These are phyloP conservation scores for Danio jaintianensis DNA, from an alignment of 2,797 vertebrate species.

Conservation along the genomic window DNA sequence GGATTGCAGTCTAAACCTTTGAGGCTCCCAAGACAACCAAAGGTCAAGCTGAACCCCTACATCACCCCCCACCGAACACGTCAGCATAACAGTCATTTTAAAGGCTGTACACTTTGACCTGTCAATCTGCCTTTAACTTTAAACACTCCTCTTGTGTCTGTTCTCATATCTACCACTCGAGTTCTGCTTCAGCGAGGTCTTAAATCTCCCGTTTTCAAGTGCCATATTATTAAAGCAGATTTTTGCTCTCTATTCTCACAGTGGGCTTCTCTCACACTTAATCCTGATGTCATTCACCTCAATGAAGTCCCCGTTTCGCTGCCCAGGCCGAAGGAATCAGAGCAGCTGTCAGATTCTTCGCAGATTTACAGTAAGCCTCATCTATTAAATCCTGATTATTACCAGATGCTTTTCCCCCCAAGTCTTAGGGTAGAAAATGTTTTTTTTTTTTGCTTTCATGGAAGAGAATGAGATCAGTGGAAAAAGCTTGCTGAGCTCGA, in stretches of 20 bases:
- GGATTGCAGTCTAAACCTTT: constrained; percentile 17
- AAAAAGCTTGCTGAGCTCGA: constrained; percentile 52
- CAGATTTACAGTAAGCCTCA: constrained; percentile 60
- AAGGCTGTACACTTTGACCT: constrained; percentile 12
- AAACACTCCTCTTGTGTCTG: background rate
- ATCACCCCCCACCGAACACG: background rate
- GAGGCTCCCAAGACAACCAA: background rate
- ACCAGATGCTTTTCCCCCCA: constrained; percentile 58
- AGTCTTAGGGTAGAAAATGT: constrained; percentile 72
- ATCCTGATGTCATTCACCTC: constrained; percentile 42
- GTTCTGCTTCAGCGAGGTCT: background rate
- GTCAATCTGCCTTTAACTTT: background rate
- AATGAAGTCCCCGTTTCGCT: constrained; percentile 19
- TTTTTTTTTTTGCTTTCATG: constrained; percentile 53
- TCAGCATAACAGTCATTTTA: constrained; percentile 23
- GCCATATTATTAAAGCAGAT: background rate
- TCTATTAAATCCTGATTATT: constrained; percentile 59
- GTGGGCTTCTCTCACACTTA: background rate
- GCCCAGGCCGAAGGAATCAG: constrained; percentile 52
- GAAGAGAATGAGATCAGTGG: constrained; percentile 65
- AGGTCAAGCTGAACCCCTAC: background rate
- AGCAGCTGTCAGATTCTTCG: constrained; percentile 57
- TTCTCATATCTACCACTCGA: background rate
- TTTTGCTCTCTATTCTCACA: background rate
- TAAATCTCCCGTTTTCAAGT: background rate